These are phyloP conservation scores for Thalassaphorura encarpata DNA, from an alignment of 1,140 invertebrate species.

Conservation along the genomic window DNA sequence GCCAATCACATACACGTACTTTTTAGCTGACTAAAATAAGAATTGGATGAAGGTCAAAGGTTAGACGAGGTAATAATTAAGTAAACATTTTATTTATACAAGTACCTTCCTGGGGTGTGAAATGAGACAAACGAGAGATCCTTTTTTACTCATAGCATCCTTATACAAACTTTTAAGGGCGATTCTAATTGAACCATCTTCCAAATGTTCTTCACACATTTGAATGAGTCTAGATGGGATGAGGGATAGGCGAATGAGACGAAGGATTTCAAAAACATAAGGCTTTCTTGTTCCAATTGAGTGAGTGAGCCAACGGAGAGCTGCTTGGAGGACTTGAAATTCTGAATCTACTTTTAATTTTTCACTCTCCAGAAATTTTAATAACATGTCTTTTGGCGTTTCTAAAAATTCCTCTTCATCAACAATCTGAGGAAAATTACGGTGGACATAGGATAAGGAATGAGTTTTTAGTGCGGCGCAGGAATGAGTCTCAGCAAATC, in stretches of 20 bases:
- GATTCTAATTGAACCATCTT: constrained; percentile 67
- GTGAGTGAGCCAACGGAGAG: constrained; percentile 75
- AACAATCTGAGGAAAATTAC: constrained; percentile 72
- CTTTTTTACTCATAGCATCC: constrained; percentile 65
- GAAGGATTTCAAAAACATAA: constrained; percentile 77
- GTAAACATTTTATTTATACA: background rate
- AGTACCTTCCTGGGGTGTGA: constrained; percentile 53
- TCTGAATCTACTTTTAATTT: constrained; percentile 82
- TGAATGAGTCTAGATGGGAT: constrained; percentile 73
- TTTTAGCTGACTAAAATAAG: constrained; percentile 53
- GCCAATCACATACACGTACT: constrained; percentile 80
- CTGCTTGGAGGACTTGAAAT: constrained; percentile 54
- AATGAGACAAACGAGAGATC: constrained; percentile 61
- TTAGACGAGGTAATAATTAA: background rate
- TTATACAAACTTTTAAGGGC: constrained; percentile 68
- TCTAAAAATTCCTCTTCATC: constrained; percentile 78
- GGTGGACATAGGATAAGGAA: constrained; percentile 72
- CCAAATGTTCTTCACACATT: constrained; percentile 64
- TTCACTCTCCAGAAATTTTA: constrained; percentile 73
- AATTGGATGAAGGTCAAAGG: background rate
- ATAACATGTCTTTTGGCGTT: constrained; percentile 66
- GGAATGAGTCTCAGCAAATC: constrained; percentile 87
- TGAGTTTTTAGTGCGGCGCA: constrained; percentile 66
- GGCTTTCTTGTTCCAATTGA: constrained; percentile 65
- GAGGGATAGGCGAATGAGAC: constrained; percentile 70